Conservation (phyloP, 2,113 vertebrate genomes). For the Psephotus haematonotus region DNA sequence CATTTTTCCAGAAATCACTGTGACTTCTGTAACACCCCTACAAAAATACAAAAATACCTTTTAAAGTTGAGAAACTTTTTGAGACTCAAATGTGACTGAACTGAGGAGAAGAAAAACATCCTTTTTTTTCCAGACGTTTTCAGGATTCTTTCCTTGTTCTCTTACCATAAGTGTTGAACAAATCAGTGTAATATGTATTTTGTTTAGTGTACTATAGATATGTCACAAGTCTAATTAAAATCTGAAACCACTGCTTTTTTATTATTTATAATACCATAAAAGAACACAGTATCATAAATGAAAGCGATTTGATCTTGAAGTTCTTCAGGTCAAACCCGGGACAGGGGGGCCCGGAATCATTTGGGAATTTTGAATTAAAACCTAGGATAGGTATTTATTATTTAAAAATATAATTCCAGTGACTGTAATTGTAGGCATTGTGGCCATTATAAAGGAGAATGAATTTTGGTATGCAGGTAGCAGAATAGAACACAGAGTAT, state of each 20-base stretch:
- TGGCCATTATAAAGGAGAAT: background rate
- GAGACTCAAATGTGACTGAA: background rate
- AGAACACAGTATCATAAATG: background rate
- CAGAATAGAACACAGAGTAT: background rate
- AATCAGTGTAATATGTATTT: background rate
- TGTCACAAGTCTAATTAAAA: constrained; percentile 1
- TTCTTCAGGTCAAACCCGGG: background rate
- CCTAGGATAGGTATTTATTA: background rate
- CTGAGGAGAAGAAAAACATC: background rate
- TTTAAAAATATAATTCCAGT: background rate
- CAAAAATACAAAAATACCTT: constrained; percentile 34
- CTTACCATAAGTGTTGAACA: background rate
- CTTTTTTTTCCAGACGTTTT: background rate
- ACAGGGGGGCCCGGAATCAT: background rate
- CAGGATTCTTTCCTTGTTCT: background rate
- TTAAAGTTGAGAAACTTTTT: constrained; percentile 15
- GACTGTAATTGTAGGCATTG: background rate
- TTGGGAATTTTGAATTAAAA: constrained; percentile 17
- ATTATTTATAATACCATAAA: background rate
- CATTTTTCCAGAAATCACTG: constrained; percentile 11
- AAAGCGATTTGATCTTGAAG: background rate
- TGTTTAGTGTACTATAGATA: background rate
- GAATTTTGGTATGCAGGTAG: background rate
- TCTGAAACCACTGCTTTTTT: background rate
- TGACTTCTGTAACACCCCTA: constrained; percentile 21